A percentile compares a stretch with the other conserved stretches of the same genome.
phyloP scores from a whole-genome alignment of 2,113 vertebrate genomes.

The Hemiprocne comata region DNA sequence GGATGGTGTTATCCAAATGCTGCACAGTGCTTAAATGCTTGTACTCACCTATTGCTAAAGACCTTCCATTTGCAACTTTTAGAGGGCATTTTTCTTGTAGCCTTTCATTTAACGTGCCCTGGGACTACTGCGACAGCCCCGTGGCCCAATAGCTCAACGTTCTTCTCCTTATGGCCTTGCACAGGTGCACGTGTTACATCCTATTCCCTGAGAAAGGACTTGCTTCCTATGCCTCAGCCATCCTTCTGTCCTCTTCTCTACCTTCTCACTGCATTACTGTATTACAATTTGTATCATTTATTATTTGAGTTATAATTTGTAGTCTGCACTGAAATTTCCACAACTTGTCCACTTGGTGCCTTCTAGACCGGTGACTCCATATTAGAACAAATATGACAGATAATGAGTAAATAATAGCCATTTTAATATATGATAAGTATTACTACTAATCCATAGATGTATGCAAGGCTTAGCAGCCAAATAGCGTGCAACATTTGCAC shows the following conservation, averaged over 20 bases:
- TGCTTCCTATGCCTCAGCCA: not conserved
- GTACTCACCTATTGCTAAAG: not conserved
- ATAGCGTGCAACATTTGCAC: not conserved
- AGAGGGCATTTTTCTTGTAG: not conserved
- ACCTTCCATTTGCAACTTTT: not conserved
- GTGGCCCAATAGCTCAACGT: not conserved
- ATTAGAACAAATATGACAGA: not conserved
- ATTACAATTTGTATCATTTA: too few species aligned
- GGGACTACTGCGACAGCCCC: not conserved
- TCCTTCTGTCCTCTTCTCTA: not conserved
- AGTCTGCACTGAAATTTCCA: not conserved
- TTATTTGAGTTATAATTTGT: not conserved
- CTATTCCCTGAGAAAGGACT: not conserved
- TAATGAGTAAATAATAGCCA: not conserved
- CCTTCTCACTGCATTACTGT: rapidly evolving
- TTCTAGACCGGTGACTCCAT: not conserved
- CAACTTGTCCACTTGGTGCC: not conserved
- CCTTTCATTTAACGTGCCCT: not conserved
- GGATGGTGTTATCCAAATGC: not conserved
- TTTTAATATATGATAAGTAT: not conserved
- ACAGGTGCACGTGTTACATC: not conserved
- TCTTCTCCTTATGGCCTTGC: not conserved
- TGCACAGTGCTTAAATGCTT: not conserved
- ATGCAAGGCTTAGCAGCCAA: not conserved
- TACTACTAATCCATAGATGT: not conserved